These are phyloP conservation scores for Antheraea mylitta DNA, from an alignment of 1,140 invertebrate species.

Conservation along the genomic window DNA sequence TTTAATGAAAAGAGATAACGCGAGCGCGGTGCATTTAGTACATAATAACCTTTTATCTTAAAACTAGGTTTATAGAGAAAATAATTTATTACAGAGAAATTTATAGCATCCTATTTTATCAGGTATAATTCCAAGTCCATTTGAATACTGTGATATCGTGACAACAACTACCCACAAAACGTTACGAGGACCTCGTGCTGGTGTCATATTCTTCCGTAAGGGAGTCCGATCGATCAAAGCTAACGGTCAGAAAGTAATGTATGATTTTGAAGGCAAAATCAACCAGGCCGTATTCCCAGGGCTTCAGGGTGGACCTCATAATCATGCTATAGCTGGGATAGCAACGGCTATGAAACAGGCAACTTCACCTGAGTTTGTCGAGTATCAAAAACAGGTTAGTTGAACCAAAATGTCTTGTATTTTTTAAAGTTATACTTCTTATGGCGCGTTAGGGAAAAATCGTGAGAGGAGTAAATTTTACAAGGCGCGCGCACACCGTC, in stretches of 20 bases:
- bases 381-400: conserved; percentile 92
- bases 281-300: conserved; percentile 97
- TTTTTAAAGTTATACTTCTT: too few species aligned
- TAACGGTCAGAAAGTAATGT: conserved; percentile 89
- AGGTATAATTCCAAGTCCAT: conserved; percentile 92
- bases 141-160: conserved; percentile 96
- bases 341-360: conserved; percentile 95
- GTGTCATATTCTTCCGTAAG: conserved; percentile 94
- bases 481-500: too few species aligned
- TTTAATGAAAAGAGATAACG: too few species aligned
- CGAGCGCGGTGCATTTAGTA: too few species aligned
- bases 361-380: conserved; percentile 87
- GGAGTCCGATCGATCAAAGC: conserved; percentile 86
- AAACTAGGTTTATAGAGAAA: too few species aligned
- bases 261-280: conserved; percentile 93
- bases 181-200: conserved; percentile 93
- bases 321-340: conserved; percentile 94
- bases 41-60: too few species aligned
- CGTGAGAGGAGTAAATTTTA: too few species aligned
- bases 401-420: not conserved
- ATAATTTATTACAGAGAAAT: too few species aligned
- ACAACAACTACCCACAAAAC: conserved; percentile 98
- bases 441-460: too few species aligned
- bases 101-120: conserved; percentile 14
- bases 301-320: conserved; percentile 95